Conservation (phyloP, 1,140 invertebrate species). For the Nylanderia fulva region DNA sequence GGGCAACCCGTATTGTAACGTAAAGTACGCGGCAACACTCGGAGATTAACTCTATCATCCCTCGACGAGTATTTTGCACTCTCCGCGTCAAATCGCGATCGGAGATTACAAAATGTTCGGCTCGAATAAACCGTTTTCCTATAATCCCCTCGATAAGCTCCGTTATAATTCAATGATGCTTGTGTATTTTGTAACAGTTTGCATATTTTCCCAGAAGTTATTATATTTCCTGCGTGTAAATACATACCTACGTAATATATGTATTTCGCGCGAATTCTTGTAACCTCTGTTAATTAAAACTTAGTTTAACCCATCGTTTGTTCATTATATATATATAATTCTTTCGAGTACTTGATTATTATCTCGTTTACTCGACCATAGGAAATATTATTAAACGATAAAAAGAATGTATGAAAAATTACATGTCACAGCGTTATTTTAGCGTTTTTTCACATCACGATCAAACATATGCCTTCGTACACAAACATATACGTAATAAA, state of each 20-base stretch:
- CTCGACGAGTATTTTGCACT: constrained; percentile 8
- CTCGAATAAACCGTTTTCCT: constrained; percentile 47
- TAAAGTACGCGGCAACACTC: constrained; percentile 44
- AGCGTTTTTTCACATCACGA: background rate
- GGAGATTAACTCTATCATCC: constrained; percentile 45
- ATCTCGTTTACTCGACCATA: background rate
- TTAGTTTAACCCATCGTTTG: constrained; percentile 1
- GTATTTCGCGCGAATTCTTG: background rate
- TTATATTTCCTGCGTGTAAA: constrained; percentile 1
- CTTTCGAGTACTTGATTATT: constrained; percentile 8
- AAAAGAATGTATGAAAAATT: constrained; percentile 19
- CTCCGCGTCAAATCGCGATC: constrained; percentile 47
- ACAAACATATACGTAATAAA: too few species aligned
- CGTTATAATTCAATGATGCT: constrained; percentile 55
- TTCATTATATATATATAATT: constrained; percentile 17
- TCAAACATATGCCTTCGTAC: background rate
- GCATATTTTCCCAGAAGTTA: constrained; percentile 45
- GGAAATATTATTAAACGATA: background rate
- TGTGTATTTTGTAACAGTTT: constrained; percentile 10
- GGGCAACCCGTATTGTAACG: constrained; percentile 41
- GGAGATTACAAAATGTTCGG: constrained; percentile 51
- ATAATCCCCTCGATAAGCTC: constrained; percentile 42
- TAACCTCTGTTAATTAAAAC: background rate
- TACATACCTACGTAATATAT: too few species aligned
- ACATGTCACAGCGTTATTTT: background rate